Percentiles rank a stretch among this genome's conserved stretches.
Conservation (phyloP, 2,113 vertebrate species). For the Otus sunia region DNA sequence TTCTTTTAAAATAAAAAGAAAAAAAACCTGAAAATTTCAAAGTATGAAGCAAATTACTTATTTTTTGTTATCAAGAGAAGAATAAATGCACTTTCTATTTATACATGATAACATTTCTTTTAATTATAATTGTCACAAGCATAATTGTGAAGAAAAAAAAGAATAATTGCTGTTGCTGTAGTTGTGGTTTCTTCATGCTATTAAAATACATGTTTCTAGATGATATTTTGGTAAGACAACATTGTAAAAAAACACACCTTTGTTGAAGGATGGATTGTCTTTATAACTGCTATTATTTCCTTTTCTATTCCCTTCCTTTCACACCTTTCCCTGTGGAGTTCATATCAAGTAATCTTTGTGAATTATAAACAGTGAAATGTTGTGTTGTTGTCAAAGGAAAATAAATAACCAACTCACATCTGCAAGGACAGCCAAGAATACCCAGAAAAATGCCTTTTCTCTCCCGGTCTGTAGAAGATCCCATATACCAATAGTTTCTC, state of each 20-base stretch:
- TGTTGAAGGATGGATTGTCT: background rate
- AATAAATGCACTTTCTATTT: background rate
- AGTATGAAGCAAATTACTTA: background rate
- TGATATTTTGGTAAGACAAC: background rate
- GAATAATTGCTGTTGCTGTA: background rate
- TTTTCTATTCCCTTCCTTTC: background rate
- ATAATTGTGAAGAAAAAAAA: background rate
- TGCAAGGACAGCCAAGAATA: background rate
- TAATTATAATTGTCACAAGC: background rate
- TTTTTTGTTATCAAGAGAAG: background rate
- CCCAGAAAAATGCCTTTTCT: background rate
- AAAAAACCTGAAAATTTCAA: background rate
- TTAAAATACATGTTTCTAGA: background rate
- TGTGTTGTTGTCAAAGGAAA: background rate
- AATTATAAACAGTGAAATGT: background rate
- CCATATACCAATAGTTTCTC: background rate
- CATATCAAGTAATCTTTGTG: background rate
- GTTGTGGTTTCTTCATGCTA: background rate
- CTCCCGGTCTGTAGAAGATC: background rate
- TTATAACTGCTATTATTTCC: background rate
- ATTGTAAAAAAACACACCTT: background rate
- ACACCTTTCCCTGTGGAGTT: accelerated
- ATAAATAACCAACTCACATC: background rate
- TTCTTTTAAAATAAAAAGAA: background rate
- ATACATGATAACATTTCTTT: background rate